These are phyloP conservation scores for Lordiphosa mommai DNA, from an alignment of 1,140 invertebrate species.

Conservation along the genomic window DNA sequence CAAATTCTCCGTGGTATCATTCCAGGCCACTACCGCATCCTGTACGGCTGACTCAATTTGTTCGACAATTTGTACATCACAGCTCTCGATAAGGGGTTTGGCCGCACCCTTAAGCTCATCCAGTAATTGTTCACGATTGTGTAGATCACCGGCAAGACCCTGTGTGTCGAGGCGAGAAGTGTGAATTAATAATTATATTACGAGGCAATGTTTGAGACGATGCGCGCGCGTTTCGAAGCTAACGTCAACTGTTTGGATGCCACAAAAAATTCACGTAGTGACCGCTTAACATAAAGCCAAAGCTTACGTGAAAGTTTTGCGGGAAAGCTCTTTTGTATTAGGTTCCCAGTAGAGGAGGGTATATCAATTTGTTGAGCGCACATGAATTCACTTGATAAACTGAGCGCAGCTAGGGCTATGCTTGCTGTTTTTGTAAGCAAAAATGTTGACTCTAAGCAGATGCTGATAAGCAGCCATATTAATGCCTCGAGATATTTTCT, in stretches of 20 bases:
- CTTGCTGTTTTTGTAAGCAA: neutral
- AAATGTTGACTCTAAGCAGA: neutral
- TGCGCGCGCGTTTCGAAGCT: conserved; percentile 58
- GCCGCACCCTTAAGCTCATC: conserved; percentile 85
- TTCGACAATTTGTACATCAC: conserved; percentile 85
- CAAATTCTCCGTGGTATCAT: conserved; percentile 87
- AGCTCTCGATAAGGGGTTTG: conserved; percentile 85
- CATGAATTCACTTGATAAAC: neutral
- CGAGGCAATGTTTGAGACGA: conserved; percentile 11
- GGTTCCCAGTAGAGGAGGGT: neutral
- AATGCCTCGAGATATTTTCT: conserved; percentile 17
- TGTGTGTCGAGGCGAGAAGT: conserved; percentile 36
- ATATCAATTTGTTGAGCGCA: neutral
- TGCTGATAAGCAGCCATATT: conserved; percentile 6
- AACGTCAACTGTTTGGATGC: conserved; percentile 48
- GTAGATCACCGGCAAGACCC: conserved; percentile 84
- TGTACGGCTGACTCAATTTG: conserved; percentile 86
- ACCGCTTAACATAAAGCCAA: conserved; percentile 1
- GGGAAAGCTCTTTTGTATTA: conserved; percentile 1
- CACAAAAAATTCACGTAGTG: conserved; percentile 22
- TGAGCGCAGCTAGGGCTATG: neutral
- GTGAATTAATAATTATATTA: conserved; percentile 4
- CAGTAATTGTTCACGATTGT: conserved; percentile 85
- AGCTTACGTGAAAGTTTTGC: conserved; percentile 35
- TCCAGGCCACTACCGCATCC: conserved; percentile 87